A percentile compares a stretch with the other conserved stretches of the same genome.
Evolutionary conservation across 2,888 invertebrate species (phyloP).

Genomic region (Leptinotarsa tumamoca): DNA sequence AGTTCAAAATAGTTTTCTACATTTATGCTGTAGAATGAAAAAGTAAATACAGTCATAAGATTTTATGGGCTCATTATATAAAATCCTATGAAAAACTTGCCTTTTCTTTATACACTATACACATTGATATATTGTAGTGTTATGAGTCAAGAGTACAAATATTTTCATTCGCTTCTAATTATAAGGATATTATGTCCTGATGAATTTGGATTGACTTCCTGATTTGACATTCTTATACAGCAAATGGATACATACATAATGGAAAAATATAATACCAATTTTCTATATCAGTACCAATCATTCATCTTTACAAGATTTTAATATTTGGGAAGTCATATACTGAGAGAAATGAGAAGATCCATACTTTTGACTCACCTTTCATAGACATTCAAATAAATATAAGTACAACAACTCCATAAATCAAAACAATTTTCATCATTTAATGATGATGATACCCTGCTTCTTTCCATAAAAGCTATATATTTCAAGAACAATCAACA

Average conservation of each 20-base stretch:
- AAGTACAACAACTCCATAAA: slow-evolving; percentile 1
- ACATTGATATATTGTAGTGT: neutral
- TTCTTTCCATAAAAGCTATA: slow-evolving; percentile 10
- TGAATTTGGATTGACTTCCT: too few relatives aligned
- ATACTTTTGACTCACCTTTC: neutral
- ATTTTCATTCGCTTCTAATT: neutral
- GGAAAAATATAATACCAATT: too few relatives aligned
- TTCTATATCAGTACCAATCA: too few relatives aligned
- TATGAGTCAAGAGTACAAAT: slow-evolving; percentile 2
- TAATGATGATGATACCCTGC: slow-evolving; percentile 19
- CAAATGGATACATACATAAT: too few relatives aligned
- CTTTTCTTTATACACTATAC: neutral
- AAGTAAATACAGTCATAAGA: slow-evolving; percentile 47
- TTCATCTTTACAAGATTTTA: too few relatives aligned
- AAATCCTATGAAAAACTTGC: slow-evolving; percentile 52
- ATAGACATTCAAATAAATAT: slow-evolving; percentile 4
- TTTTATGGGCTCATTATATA: slow-evolving; percentile 61
- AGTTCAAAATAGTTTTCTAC: slow-evolving; percentile 34
- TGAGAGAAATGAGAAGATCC: neutral
- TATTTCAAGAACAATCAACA: neutral
- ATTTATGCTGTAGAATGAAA: slow-evolving; percentile 5
- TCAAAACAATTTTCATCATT: slow-evolving; percentile 5
- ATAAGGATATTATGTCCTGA: neutral
- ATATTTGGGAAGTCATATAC: too few relatives aligned
- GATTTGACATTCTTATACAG: too few relatives aligned